Percentiles rank a stretch among this genome's conserved stretches.
These are phyloP conservation scores for Perdita meconis DNA, from an alignment of 2,888 invertebrate species.

Conservation along the genomic window DNA sequence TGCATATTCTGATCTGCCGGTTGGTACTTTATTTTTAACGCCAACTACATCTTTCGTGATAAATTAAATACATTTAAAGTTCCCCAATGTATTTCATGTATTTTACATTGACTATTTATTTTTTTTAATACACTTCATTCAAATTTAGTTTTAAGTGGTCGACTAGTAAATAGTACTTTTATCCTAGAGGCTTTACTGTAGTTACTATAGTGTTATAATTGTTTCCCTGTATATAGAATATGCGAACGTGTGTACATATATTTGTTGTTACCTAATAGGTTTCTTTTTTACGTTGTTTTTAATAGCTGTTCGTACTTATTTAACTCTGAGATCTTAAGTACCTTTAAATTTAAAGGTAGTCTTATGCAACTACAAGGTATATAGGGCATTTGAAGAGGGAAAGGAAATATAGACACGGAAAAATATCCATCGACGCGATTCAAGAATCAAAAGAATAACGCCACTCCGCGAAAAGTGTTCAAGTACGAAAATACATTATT, in stretches of 20 bases:
- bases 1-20: too few species aligned
- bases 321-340: background rate
- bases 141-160: too few species aligned
- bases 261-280: background rate
- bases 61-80: too few species aligned
- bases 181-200: background rate
- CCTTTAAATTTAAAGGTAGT: background rate
- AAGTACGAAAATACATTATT: slow-evolving; percentile 28
- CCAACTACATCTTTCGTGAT: too few species aligned
- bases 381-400: slow-evolving; percentile 40
- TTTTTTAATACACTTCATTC: too few species aligned
- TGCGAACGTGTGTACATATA: background rate
- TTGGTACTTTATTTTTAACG: too few species aligned
- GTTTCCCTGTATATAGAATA: background rate
- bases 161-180: too few species aligned
- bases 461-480: slow-evolving; percentile 16
- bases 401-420: background rate
- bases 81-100: too few species aligned
- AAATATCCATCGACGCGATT: slow-evolving; percentile 24
- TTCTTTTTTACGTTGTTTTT: background rate
- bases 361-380: slow-evolving; percentile 16
- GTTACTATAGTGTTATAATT: background rate
- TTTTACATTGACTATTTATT: too few species aligned
- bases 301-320: slow-evolving; percentile 18
- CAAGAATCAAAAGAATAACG: slow-evolving; percentile 10